Conservation (phyloP, 37 sponge, comb jelly and placozoan species). For the Cladorhizidae sp. region DNA sequence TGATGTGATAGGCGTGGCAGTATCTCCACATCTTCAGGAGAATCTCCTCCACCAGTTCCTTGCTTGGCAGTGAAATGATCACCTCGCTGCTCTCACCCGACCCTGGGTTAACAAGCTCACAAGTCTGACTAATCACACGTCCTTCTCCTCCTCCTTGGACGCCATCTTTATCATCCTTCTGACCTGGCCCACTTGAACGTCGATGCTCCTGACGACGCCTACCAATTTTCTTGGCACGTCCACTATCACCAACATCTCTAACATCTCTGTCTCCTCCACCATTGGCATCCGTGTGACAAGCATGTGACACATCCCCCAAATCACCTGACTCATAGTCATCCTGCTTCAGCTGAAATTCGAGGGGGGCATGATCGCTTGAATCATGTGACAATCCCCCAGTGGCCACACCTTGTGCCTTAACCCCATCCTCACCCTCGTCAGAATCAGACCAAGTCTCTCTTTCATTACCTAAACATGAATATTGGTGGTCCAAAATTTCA, state of each 20-base stretch:
- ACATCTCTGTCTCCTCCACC: neutral
- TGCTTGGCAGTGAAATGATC: slow-evolving; percentile 10
- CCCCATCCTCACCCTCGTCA: neutral
- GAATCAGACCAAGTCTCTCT: slow-evolving; percentile 14
- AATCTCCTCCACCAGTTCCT: slow-evolving; percentile 33
- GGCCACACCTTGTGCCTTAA: neutral
- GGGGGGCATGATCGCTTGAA: neutral
- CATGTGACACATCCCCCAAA: slow-evolving; percentile 33
- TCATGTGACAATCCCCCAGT: neutral
- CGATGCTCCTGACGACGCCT: neutral
- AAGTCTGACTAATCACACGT: neutral
- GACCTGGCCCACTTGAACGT: neutral
- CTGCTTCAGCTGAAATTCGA: neutral
- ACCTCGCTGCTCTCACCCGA: neutral
- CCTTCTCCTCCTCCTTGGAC: neutral
- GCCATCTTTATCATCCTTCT: slow-evolving; percentile 4
- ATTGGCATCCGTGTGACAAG: slow-evolving; percentile 6
- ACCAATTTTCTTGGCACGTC: neutral
- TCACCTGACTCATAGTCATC: slow-evolving; percentile 35
- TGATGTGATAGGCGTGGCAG: slow-evolving; percentile 48
- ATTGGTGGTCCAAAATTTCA: too few species aligned
- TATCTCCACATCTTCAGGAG: slow-evolving; percentile 61
- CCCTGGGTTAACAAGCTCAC: neutral
- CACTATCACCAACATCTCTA: neutral
- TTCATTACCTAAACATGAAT: slow-evolving; percentile 14